A percentile compares a stretch with the other conserved stretches of the same genome.
Evolutionary conservation across 2,888 invertebrate species (phyloP).

Genomic region (Aleiodes alternator): DNA sequence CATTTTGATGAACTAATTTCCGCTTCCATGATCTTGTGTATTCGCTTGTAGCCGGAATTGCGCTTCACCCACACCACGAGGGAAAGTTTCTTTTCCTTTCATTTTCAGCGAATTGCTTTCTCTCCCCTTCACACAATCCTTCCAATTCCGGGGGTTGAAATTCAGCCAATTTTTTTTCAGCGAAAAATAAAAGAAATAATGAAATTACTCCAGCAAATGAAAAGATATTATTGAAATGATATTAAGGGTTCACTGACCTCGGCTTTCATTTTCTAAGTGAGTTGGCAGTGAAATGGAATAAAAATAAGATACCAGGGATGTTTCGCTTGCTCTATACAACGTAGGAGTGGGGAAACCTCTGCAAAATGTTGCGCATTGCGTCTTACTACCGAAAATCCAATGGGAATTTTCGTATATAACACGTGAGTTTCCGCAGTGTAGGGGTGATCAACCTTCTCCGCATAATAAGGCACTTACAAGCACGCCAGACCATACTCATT

Average conservation of each 20-base stretch:
- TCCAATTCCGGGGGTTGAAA: constrained; percentile 11
- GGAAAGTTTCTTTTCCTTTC: constrained; percentile 26
- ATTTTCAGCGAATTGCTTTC: not conserved
- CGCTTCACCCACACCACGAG: constrained; percentile 26
- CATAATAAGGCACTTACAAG: constrained; percentile 6
- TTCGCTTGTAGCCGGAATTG: constrained; percentile 34
- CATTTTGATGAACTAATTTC: constrained; percentile 38
- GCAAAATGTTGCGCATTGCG: constrained; percentile 65
- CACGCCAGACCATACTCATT: not conserved
- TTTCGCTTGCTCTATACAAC: constrained; percentile 17
- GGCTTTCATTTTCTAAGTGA: constrained; percentile 21
- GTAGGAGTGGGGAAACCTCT: constrained; percentile 54
- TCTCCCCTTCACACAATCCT: not conserved
- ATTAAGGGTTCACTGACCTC: constrained; percentile 37
- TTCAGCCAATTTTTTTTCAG: not conserved
- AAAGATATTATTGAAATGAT: constrained; percentile 24
- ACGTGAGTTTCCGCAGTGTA: constrained; percentile 41
- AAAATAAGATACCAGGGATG: constrained; percentile 38
- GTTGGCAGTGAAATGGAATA: constrained; percentile 18
- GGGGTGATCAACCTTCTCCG: constrained; percentile 40
- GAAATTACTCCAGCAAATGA: not conserved
- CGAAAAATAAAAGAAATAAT: constrained; percentile 1
- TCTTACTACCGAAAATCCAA: constrained; percentile 41
- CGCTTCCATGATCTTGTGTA: constrained; percentile 24
- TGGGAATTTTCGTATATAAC: constrained; percentile 24